Evolutionary conservation across 2,888 invertebrate genomes (phyloP), one percentile per base, ranked within the genome.

Genomic region (Galerucella nymphaeae): DNA sequence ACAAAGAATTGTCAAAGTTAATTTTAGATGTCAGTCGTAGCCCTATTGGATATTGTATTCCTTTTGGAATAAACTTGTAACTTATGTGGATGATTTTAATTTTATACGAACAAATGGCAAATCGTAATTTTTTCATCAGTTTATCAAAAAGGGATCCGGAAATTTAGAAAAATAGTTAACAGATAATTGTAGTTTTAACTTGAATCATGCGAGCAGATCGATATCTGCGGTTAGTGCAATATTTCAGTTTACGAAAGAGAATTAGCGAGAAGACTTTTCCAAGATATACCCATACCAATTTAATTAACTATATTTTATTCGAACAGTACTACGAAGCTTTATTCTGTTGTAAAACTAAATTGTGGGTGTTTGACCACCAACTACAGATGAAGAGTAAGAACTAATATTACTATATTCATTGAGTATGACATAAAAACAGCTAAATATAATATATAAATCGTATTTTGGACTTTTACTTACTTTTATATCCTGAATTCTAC

Each of bases 341-440:
- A 73, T 76, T 78, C 76, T 76, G 74, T 79, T 77, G 72, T 76
- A 77, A 79, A 78, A 75, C 77, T 78, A 72, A 77, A 77, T 78
- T 79, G 80, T 79, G 81, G 81, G 81, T 82, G 80, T 81, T 81
- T 81, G 81, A 81, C 79, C 78, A 78, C 76, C 79, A 76, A 80
- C 75, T 77, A 76, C 76, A 76, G 71, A 75, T 74, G 74, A 74
- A 66, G 75, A 78, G 76, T 78, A 66, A 81, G 45, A 81, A 78
- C 79, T 81, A 82, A 79, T 81, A 82, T 79, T 80, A 81, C 78
- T 81, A 80, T 82, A 82, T 81, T 80, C 79, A 80, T 81, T 82
- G 80, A 82, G 80, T 81, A 83, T 80, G 77, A 82, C 80, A 79
- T 81, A 81, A 8, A 81, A 82, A 82, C 81, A 80, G 80, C 82